A percentile compares a stretch with the other conserved stretches of the same genome.
These are phyloP conservation scores for Orthonychiurus folsomi DNA, from an alignment of 2,888 invertebrate species.

Conservation along the genomic window DNA sequence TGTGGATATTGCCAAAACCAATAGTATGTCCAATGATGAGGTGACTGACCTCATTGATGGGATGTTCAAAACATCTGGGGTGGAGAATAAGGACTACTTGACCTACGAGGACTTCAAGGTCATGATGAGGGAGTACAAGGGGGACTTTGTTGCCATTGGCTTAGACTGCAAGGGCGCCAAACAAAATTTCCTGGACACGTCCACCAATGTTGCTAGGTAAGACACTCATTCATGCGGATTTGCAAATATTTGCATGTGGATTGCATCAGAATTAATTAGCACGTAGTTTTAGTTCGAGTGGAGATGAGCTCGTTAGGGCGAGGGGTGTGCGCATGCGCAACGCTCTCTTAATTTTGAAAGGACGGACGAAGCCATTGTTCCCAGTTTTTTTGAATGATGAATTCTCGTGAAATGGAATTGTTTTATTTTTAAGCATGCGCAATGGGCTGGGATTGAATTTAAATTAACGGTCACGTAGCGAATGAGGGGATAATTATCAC, in stretches of 20 bases:
- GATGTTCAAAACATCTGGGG: slow-evolving; percentile 86
- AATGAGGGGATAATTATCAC: too few species aligned
- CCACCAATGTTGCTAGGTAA: slow-evolving; percentile 75
- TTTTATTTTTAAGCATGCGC: too few species aligned
- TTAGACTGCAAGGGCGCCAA: slow-evolving; percentile 90
- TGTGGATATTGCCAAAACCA: slow-evolving; percentile 86
- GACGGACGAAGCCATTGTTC: too few species aligned
- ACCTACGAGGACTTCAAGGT: slow-evolving; percentile 86
- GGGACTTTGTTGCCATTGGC: slow-evolving; percentile 88
- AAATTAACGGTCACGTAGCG: too few species aligned
- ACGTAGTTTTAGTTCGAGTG: too few species aligned
- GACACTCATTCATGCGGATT: slow-evolving; percentile 6
- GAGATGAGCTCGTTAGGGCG: too few species aligned
- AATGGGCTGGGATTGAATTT: too few species aligned
- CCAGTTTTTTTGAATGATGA: too few species aligned
- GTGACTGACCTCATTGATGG: slow-evolving; percentile 88
- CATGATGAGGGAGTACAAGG: slow-evolving; percentile 95
- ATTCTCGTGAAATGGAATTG: too few species aligned
- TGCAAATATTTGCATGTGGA: neutral
- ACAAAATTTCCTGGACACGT: slow-evolving; percentile 87
- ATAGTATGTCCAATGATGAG: slow-evolving; percentile 71
- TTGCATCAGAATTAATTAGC: too few species aligned
- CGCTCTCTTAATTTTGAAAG: too few species aligned
- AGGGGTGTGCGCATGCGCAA: too few species aligned
- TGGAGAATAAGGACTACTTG: slow-evolving; percentile 79